Evolutionary conservation across 2,888 invertebrate genomes (phyloP), one percentile per base, ranked within the genome.

Genomic region (Cacoxenus indagator): DNA sequence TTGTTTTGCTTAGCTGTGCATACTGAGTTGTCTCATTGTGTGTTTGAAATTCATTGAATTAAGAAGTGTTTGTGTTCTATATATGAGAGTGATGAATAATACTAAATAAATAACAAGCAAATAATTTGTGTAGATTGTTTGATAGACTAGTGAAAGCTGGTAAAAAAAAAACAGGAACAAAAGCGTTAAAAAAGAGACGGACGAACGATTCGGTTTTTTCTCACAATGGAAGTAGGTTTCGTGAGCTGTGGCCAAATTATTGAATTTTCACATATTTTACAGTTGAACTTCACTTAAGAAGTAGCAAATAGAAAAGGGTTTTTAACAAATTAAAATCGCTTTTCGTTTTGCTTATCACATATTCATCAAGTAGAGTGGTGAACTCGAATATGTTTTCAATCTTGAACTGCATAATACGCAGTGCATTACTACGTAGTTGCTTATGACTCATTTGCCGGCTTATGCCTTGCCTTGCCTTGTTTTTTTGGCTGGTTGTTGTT

Each of bases 11-110:
- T 31, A 27, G 29, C 37, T 26, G 43, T 51, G 59, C 73, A 78
- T 69, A 72, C 81, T 84, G 74, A 84, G 84, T 84, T 82, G n/a
- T n/a, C n/a, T n/a, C n/a, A n/a, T n/a, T n/a, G n/a, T 79, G 75
- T 70, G 74, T 78, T 80, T 76, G 70, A 78, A 82, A 84, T 84
- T 78, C 82, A 76, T 73, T 76, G 76, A 77, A 81, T 79, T 77
- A 84, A 79, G 81, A 83, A 79, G 79, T 81, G 77, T 78, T 75
- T 81, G 76, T 45, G 26, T 72, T 78, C 73, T 75, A 73, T 72
- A 72, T 71, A 75, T 69, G 45, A 19, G 27, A 76, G 67, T 69
- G 65, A 31, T 70, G 69, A 73, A 72, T 76, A 72, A 68, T 62
- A 70, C 69, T 51, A 73, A 69, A 67, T 22, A 73, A 66, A 65